Percentiles rank a stretch among this genome's conserved stretches.
Conservation (phyloP, 1,140 invertebrate species). For the Alviniconcha marisindica region DNA sequence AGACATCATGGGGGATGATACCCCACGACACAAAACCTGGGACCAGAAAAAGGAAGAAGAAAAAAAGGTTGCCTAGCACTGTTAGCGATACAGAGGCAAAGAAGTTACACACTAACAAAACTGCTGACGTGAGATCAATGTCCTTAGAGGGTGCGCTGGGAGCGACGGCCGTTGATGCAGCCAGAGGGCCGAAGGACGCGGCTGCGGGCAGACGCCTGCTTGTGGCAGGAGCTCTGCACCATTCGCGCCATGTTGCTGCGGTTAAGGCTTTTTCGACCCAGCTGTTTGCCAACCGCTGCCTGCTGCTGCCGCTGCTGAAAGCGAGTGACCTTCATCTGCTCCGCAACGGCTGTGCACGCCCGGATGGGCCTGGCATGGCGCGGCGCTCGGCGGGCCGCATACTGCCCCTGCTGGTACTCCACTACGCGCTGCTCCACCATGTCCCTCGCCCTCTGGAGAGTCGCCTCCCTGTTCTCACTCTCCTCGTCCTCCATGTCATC, state of each 20-base stretch:
- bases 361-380: not conserved
- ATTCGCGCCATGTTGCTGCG: constrained; percentile 56
- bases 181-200: constrained; percentile 53
- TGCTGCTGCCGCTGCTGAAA: constrained; percentile 51
- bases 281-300: constrained; percentile 38
- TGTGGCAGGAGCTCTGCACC: constrained; percentile 40
- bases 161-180: constrained; percentile 36
- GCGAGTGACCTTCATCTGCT: constrained; percentile 34
- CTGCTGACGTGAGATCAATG: too few species aligned
- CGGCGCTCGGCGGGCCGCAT: not conserved
- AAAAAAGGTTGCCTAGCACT: too few species aligned
- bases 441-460: not conserved
- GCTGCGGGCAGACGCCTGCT: constrained; percentile 43
- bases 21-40: too few species aligned
- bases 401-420: not conserved
- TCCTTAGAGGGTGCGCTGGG: constrained; percentile 26
- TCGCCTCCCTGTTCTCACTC: not conserved
- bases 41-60: too few species aligned
- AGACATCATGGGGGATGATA: too few species aligned
- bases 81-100: too few species aligned
- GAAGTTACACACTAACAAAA: too few species aligned
- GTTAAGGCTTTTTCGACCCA: constrained; percentile 48
- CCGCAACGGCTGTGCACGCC: not conserved
- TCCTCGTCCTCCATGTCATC: not conserved
- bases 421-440: not conserved